These are phyloP conservation scores for Eristalis intricaria DNA, from an alignment of 2,888 invertebrate genomes.

Conservation along the genomic window DNA sequence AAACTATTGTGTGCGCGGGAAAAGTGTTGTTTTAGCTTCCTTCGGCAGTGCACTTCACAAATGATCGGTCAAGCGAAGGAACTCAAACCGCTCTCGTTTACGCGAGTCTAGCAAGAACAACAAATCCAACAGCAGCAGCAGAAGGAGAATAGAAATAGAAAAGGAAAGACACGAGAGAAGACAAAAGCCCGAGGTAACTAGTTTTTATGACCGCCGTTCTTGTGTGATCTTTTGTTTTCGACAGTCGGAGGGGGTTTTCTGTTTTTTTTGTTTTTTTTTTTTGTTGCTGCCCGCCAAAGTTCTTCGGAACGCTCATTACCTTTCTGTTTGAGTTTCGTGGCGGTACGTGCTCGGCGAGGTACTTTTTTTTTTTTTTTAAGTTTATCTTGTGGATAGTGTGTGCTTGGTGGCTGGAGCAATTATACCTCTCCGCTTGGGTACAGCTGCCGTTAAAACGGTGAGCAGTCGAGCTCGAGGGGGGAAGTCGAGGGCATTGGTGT, in stretches of 20 bases:
- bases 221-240: constrained; percentile 33
- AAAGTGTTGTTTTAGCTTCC: constrained; percentile 6
- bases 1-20: background rate
- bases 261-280: too few species aligned
- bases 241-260: background rate
- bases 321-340: background rate
- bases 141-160: background rate
- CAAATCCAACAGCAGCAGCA: background rate
- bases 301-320: background rate
- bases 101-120: constrained; percentile 5
- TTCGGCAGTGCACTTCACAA: constrained; percentile 34
- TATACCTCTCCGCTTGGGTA: constrained; percentile 13
- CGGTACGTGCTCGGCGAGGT: background rate
- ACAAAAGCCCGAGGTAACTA: constrained; percentile 23
- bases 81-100: constrained; percentile 9
- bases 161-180: background rate
- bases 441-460: constrained; percentile 39
- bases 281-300: background rate
- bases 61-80: constrained; percentile 56
- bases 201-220: constrained; percentile 9
- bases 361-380: background rate
- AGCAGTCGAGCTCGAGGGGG: constrained; percentile 13
- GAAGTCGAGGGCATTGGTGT: background rate
- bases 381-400: constrained; percentile 28
- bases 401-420: background rate